phyloP scores from a whole-genome alignment of 2,113 vertebrate species.

The Myotis yumanensis region DNA sequence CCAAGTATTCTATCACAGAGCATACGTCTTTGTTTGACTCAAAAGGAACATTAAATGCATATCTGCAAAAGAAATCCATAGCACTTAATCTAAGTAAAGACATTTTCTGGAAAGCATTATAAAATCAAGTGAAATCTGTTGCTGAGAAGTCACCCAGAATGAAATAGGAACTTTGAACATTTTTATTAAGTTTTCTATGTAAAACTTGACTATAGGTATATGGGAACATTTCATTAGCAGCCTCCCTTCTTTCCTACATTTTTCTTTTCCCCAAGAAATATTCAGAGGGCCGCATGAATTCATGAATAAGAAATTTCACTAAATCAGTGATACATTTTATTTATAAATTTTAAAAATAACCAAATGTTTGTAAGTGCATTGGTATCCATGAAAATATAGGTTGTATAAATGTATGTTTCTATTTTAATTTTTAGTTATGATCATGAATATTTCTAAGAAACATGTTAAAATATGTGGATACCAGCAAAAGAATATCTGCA shows the following conservation, averaged over 20 bases:
- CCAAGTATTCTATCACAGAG: background rate
- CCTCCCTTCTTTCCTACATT: background rate
- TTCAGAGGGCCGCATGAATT: background rate
- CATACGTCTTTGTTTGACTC: constrained; percentile 9
- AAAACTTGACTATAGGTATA: background rate
- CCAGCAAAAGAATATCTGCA: background rate
- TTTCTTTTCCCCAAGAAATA: background rate
- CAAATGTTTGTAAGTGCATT: background rate
- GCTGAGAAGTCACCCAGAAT: constrained; percentile 14
- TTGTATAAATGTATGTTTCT: background rate
- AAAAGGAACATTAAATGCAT: constrained; percentile 59
- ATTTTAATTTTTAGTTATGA: background rate
- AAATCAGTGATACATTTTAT: background rate
- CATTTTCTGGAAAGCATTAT: constrained; percentile 14
- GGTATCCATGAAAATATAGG: background rate
- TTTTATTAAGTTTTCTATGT: background rate
- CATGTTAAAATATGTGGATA: background rate
- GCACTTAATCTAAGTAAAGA: constrained; percentile 41
- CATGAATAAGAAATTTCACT: background rate
- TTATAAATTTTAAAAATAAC: constrained; percentile 15
- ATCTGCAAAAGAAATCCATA: constrained; percentile 33
- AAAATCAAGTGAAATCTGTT: constrained; percentile 13
- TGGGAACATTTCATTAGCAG: background rate
- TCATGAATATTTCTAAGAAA: background rate
- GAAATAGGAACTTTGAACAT: background rate